Percentiles rank a stretch among this genome's conserved stretches.
These are phyloP conservation scores for Baryphthengus martii DNA, from an alignment of 2,113 vertebrate genomes.

Conservation along the genomic window DNA sequence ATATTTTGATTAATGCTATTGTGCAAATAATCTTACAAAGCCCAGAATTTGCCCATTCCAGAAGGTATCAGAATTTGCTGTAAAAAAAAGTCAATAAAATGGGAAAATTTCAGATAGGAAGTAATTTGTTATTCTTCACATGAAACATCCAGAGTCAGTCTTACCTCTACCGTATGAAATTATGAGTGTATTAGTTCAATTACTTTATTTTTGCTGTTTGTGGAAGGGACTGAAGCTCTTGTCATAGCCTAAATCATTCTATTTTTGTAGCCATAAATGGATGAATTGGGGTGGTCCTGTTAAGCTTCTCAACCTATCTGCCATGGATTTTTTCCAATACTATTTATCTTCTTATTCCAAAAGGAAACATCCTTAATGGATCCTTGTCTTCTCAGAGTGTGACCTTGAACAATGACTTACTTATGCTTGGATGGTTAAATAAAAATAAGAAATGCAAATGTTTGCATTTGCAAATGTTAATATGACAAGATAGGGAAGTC, in stretches of 20 bases:
- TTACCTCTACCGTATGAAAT: neutral
- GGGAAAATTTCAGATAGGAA: neutral
- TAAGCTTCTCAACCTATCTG: neutral
- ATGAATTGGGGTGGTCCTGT: neutral
- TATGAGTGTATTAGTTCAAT: neutral
- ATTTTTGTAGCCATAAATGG: neutral
- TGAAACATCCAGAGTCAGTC: neutral
- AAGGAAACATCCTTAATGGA: neutral
- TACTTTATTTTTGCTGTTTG: neutral
- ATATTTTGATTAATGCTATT: neutral
- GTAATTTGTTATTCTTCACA: neutral
- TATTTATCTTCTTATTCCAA: neutral
- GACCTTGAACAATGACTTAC: neutral
- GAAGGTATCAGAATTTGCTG: neutral
- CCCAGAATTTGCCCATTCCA: neutral
- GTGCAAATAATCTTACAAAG: neutral
- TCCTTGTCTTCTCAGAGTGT: neutral
- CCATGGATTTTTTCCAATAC: neutral
- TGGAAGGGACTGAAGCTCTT: neutral
- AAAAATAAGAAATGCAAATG: neutral
- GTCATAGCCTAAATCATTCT: neutral
- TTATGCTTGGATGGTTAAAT: neutral
- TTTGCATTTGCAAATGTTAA: neutral
- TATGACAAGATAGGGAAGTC: neutral
- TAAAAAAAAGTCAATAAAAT: neutral